Conservation (phyloP, 2,888 invertebrate genomes). For the Panzeria rudis region DNA sequence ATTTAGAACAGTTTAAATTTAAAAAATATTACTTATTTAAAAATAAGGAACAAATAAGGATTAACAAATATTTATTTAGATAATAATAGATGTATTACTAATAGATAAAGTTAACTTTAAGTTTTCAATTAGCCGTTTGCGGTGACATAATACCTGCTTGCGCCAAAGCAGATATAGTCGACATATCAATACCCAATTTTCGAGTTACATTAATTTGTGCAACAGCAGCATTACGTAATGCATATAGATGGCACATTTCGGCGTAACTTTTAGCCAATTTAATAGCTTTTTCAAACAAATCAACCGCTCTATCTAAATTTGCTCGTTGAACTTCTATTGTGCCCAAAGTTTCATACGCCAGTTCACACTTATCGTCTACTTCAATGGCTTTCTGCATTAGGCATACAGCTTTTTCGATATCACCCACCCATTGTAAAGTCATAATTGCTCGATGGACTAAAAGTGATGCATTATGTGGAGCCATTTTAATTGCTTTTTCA, state of each 20-base stretch:
- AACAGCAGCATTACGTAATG: conserved; percentile 94
- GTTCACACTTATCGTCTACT: conserved; percentile 95
- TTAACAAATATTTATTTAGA: conserved; percentile 21
- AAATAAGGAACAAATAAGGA: conserved; percentile 28
- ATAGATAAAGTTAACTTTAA: conserved; percentile 33
- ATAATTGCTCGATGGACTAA: conserved; percentile 94
- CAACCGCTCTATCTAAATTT: conserved; percentile 91
- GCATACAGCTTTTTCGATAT: conserved; percentile 90
- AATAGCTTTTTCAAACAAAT: conserved; percentile 94
- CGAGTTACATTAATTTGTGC: conserved; percentile 93
- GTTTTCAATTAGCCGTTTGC: conserved; percentile 54
- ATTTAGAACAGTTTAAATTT: conserved; percentile 26
- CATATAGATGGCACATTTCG: conserved; percentile 95
- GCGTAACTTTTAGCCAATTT: conserved; percentile 92
- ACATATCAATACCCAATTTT: conserved; percentile 87
- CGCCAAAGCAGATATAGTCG: conserved; percentile 80
- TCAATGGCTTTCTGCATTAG: conserved; percentile 92
- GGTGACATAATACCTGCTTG: conserved; percentile 75
- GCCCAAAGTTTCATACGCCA: conserved; percentile 97
- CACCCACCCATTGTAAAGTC: conserved; percentile 92
- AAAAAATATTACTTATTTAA: conserved; percentile 21
- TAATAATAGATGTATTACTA: conserved; percentile 6
- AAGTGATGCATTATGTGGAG: conserved; percentile 93
- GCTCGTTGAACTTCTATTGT: conserved; percentile 96
- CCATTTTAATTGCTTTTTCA: conserved; percentile 90